Base-by-base conservation (phyloP, 2,888 invertebrate genomes). In the Agrilus biguttatus region DNA sequence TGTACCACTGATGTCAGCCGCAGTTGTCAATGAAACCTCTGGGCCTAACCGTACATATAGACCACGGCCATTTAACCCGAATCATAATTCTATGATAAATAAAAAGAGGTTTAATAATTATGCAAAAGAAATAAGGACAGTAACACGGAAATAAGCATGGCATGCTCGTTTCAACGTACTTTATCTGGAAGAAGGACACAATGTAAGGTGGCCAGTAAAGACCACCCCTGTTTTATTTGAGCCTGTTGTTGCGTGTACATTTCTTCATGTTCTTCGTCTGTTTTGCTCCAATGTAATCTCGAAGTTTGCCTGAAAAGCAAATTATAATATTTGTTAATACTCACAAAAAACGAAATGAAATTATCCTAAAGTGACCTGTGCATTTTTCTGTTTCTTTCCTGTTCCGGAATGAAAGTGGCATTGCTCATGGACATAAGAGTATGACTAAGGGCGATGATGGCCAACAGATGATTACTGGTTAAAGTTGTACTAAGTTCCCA, bases 371-470 rank as follows among this genome's bases (percentile, higher is more conserved):
- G 12, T 51, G 53, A 78, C 78, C 82, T 75, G 62, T 83, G 81
- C 57, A 88, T 61, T 57, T 84, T 80, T 50, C 88, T 74, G 51
- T 78, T 81, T 44, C 85, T 72, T 59, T 90, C 89, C 62, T 85
- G 86, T 55, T 89, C 89, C 0, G 88, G 85, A 48, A 91, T 79
- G 65, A 96, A 93, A 35, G 90, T 88, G 32, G 93, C 91, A 57
- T 90, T 91, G 62, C 85, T 90, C 91, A 97, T 95, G 1, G 93
- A 90, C 92, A 97, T 92, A 40, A 98, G 74, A 0, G 97, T 97
- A 67, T 98, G 95, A 40, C 96, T 88, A 44, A 96, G 75, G 1
- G 96, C 86, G 41, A 97, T 91, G 48, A 97, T 83, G 42, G 95
- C 85, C 50, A 98, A 71, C 47, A 98, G 75, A 65, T 98, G 98